Conservation (phyloP, 2,797 vertebrate species). For the Karalla daura region DNA sequence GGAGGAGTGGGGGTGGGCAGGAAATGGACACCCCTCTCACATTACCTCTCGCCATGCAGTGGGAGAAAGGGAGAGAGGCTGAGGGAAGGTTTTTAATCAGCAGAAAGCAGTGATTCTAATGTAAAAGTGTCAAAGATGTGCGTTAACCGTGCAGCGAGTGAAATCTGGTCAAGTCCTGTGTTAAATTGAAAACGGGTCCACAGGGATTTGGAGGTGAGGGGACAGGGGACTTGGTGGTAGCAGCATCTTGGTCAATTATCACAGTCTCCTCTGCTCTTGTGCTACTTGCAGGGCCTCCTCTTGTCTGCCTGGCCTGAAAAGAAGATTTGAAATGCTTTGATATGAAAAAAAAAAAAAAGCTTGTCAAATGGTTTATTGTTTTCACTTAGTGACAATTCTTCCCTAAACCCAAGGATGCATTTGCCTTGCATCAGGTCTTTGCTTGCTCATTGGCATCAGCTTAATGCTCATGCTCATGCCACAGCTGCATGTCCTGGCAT, state of each 20-base stretch:
- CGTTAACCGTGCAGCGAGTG: slow-evolving; percentile 59
- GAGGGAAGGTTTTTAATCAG: slow-evolving; percentile 76
- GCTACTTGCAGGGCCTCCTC: slow-evolving; percentile 33
- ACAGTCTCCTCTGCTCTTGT: slow-evolving; percentile 54
- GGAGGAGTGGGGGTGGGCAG: slow-evolving; percentile 62
- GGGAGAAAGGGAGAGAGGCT: slow-evolving; percentile 32
- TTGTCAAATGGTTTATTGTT: neutral
- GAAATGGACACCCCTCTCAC: slow-evolving; percentile 79
- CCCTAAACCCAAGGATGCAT: neutral
- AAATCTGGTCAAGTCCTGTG: slow-evolving; percentile 76
- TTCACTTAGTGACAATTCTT: neutral
- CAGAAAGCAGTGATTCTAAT: slow-evolving; percentile 70
- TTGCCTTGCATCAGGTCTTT: slow-evolving; percentile 7
- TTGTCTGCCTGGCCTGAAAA: slow-evolving; percentile 4
- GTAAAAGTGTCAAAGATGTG: slow-evolving; percentile 83
- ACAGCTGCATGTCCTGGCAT: slow-evolving; percentile 72
- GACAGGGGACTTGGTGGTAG: slow-evolving; percentile 52
- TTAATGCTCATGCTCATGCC: slow-evolving; percentile 27
- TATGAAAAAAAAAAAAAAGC: neutral
- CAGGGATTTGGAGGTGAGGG: slow-evolving; percentile 78
- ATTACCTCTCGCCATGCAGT: slow-evolving; percentile 63
- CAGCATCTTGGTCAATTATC: slow-evolving; percentile 78
- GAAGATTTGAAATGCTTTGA: neutral
- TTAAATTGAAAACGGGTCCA: slow-evolving; percentile 83
- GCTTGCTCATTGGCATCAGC: slow-evolving; percentile 5